phyloP scores from a whole-genome alignment of 1,140 invertebrate genomes.

The Zophobas morio region DNA sequence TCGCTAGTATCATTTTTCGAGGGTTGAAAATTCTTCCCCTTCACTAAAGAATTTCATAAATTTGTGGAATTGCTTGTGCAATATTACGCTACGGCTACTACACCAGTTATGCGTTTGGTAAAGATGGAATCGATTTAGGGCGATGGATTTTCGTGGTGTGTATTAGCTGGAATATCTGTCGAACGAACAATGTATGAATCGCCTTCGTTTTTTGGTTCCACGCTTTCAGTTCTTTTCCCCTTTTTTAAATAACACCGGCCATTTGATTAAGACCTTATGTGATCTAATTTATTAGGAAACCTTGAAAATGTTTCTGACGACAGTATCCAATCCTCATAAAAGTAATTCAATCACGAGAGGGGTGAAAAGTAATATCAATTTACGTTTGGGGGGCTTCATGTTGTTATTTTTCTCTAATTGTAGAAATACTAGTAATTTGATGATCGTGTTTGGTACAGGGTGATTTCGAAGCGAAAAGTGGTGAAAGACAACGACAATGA shows the following conservation, averaged over 20 bases:
- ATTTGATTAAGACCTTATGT: conserved; percentile 11
- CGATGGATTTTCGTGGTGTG: conserved; percentile 20
- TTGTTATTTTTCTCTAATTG: conserved; percentile 30
- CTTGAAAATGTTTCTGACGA: conserved; percentile 37
- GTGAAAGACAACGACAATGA: no score
- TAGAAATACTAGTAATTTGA: background rate
- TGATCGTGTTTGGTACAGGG: no score
- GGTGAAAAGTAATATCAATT: conserved; percentile 48
- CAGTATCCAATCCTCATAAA: conserved; percentile 43
- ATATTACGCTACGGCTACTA: conserved; percentile 38
- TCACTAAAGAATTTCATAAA: conserved; percentile 45
- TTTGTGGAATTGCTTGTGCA: conserved; percentile 44
- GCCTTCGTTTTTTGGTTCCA: background rate
- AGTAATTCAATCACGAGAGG: conserved; percentile 45
- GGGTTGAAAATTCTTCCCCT: conserved; percentile 47
- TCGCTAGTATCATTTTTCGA: conserved; percentile 39
- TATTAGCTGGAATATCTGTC: conserved; percentile 35
- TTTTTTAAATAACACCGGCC: conserved; percentile 23
- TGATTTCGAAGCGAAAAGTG: no score
- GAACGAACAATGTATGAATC: conserved; percentile 7
- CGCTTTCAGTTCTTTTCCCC: background rate
- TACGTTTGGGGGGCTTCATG: conserved; percentile 23
- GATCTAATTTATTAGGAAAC: conserved; percentile 45
- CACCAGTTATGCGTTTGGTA: conserved; percentile 16
- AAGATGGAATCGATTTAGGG: conserved; percentile 33